Evolutionary conservation across 2,888 invertebrate species (phyloP).

Genomic region (Aspidiotus destructor): DNA sequence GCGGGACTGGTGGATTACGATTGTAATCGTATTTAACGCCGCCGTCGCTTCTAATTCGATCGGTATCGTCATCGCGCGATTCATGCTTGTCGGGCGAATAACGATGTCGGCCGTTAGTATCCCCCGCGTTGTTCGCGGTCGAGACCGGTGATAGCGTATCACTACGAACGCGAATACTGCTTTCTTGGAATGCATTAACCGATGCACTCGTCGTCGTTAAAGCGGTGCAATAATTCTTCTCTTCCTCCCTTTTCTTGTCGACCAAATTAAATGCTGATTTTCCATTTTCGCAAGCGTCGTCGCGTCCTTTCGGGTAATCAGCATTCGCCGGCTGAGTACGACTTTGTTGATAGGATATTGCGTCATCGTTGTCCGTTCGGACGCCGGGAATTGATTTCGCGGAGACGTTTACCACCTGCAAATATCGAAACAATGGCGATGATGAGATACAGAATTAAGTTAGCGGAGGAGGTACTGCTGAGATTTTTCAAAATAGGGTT

Average conservation of each 20-base stretch:
- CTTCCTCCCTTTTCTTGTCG: conserved; percentile 11
- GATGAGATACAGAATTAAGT: too few relatives aligned
- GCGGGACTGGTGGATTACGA: neutral
- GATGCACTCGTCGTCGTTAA: neutral
- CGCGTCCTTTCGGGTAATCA: conserved; percentile 6
- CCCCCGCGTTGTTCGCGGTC: neutral
- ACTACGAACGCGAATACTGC: too few relatives aligned
- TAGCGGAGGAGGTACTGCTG: too few relatives aligned
- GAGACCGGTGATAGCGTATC: neutral
- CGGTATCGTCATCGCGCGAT: neutral
- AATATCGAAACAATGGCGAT: too few relatives aligned
- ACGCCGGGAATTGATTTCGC: too few relatives aligned
- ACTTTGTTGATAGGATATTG: too few relatives aligned
- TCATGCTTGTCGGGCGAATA: neutral
- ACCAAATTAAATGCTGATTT: conserved; percentile 13
- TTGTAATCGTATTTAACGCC: neutral
- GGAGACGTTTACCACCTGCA: too few relatives aligned
- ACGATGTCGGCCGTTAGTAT: neutral
- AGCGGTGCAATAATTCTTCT: neutral
- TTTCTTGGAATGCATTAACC: conserved; percentile 1
- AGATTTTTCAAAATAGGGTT: too few relatives aligned
- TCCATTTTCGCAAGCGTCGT: conserved; percentile 2
- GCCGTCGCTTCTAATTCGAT: conserved; percentile 1
- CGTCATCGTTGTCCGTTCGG: too few relatives aligned
- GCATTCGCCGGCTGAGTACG: neutral